These are phyloP conservation scores for Scopus umbretta DNA, from an alignment of 2,113 vertebrate species.

Conservation along the genomic window DNA sequence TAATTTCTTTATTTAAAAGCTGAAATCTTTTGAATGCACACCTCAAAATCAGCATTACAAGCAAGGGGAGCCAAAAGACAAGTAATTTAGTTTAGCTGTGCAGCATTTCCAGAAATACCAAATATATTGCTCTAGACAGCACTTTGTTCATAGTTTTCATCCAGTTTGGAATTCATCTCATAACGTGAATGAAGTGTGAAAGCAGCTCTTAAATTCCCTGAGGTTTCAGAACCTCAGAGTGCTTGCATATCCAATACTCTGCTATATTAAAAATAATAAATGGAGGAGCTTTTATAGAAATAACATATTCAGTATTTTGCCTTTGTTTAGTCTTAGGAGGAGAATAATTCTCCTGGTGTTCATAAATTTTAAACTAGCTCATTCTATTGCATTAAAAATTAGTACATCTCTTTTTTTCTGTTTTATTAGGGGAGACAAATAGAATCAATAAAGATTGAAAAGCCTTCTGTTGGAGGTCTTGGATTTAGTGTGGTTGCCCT, in stretches of 20 bases:
- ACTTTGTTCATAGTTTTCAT: constrained; percentile 59
- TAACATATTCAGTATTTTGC: constrained; percentile 49
- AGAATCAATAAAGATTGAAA: constrained; percentile 82
- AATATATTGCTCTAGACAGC: constrained; percentile 53
- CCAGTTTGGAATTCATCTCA: constrained; percentile 48
- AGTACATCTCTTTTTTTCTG: not conserved
- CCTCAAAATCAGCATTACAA: constrained; percentile 41
- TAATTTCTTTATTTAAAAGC: constrained; percentile 24
- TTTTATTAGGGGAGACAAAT: constrained; percentile 80
- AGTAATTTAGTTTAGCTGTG: constrained; percentile 13
- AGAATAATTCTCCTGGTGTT: not conserved
- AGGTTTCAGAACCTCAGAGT: constrained; percentile 31
- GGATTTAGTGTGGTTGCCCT: constrained; percentile 94
- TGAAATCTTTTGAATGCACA: not conserved
- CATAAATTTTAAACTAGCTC: not conserved
- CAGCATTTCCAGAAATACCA: constrained; percentile 54
- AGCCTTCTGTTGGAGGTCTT: constrained; percentile 84
- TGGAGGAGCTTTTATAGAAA: constrained; percentile 60
- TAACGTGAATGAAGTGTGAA: constrained; percentile 67
- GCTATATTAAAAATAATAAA: constrained; percentile 63
- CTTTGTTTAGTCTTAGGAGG: constrained; percentile 42
- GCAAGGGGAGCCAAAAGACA: constrained; percentile 25
- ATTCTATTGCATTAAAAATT: not conserved
- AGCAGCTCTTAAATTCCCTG: constrained; percentile 52
- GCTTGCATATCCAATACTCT: constrained; percentile 35